Conservation (phyloP, 2,888 invertebrate genomes). For the Drosophila peninsularis region DNA sequence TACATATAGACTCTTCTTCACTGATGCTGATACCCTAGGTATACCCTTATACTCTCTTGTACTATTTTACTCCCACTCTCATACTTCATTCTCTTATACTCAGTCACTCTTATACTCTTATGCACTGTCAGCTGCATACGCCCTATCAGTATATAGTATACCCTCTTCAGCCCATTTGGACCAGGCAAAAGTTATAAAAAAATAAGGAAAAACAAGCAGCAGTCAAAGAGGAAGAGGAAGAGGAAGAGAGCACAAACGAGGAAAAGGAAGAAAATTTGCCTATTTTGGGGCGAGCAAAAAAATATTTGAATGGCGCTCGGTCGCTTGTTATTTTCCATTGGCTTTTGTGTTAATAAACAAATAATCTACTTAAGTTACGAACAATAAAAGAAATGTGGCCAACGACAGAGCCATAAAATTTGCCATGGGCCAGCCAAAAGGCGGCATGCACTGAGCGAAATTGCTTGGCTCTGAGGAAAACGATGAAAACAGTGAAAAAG, state of each 20-base stretch:
- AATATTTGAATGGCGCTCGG: constrained; percentile 35
- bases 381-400: constrained; percentile 53
- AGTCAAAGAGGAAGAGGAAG: not conserved
- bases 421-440: constrained; percentile 36
- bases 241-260: too few relatives aligned
- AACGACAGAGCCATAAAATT: constrained; percentile 68
- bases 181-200: not conserved
- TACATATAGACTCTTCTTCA: not conserved
- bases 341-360: constrained; percentile 77
- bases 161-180: not conserved
- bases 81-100: not conserved
- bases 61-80: not conserved
- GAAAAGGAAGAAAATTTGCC: constrained; percentile 39
- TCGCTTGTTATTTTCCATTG: constrained; percentile 36
- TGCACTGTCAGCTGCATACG: not conserved
- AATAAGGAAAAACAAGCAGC: constrained; percentile 1
- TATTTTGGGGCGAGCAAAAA: constrained; percentile 34
- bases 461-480: not conserved
- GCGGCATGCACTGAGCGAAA: constrained; percentile 31
- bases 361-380: constrained; percentile 71
- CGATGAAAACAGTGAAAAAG: not conserved
- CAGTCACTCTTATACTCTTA: not conserved
- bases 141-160: not conserved
- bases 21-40: not conserved
- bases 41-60: too few relatives aligned